A percentile compares a stretch with the other conserved stretches of the same genome.
Evolutionary conservation across 2,113 vertebrate genomes (phyloP).

Genomic region (Clarias macrocephalus): DNA sequence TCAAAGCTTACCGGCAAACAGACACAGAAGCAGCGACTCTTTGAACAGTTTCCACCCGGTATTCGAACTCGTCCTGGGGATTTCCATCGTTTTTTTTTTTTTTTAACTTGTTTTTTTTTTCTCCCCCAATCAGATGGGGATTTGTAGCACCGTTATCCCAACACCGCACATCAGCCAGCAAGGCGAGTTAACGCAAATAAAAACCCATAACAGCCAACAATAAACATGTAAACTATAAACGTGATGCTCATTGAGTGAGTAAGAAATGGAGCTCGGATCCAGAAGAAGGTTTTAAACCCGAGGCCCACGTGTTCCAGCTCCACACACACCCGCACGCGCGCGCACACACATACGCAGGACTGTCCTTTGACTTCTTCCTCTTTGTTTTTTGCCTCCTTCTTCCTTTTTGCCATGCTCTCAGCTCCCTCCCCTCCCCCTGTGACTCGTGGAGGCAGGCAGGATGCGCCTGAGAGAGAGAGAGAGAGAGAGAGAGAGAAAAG

Average conservation of each 20-base stretch:
- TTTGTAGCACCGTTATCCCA: not conserved
- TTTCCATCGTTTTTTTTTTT: slow-evolving; percentile 21
- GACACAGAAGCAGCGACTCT: slow-evolving; percentile 66
- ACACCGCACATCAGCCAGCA: not conserved
- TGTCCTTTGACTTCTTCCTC: slow-evolving; percentile 37
- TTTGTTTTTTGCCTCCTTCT: slow-evolving; percentile 47
- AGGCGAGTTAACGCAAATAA: not conserved
- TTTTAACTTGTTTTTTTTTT: not conserved
- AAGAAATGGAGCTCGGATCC: not conserved
- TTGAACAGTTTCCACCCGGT: slow-evolving; percentile 60
- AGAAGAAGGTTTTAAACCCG: not conserved
- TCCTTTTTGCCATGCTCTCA: slow-evolving; percentile 35
- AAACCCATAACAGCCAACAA: no score
- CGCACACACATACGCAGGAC: slow-evolving; percentile 5
- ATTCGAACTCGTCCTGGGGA: slow-evolving; percentile 25
- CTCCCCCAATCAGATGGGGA: not conserved
- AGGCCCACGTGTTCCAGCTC: slow-evolving; percentile 57
- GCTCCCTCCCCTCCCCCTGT: slow-evolving; percentile 31
- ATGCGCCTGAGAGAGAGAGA: not conserved
- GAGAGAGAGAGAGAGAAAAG: not conserved
- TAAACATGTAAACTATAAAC: not conserved
- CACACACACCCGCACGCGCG: not conserved
- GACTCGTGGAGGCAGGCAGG: not conserved
- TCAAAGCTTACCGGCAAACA: slow-evolving; percentile 66
- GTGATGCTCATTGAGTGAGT: not conserved